These are phyloP conservation scores for Lacerta agilis DNA, from an alignment of 2,797 vertebrate species.

Conservation along the genomic window DNA sequence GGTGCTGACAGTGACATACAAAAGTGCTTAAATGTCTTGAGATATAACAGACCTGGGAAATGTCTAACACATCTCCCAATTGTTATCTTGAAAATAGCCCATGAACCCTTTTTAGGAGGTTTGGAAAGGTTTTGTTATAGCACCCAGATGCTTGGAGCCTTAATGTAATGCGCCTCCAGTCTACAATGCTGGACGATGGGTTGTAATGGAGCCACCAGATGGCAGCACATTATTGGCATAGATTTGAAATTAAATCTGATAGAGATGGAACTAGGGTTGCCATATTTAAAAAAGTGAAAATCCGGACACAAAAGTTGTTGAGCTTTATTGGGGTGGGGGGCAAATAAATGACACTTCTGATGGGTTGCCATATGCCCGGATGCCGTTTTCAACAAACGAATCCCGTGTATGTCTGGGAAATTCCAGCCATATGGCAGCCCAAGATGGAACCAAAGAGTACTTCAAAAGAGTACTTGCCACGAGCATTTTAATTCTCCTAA, in stretches of 20 bases:
- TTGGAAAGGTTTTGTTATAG: background rate
- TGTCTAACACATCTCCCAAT: background rate
- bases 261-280: too few relatives aligned
- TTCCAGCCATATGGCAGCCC: too few relatives aligned
- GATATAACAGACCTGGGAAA: background rate
- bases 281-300: too few relatives aligned
- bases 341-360: too few relatives aligned
- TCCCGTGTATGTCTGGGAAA: too few relatives aligned
- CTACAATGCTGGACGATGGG: background rate
- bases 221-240: slow-evolving; percentile 11
- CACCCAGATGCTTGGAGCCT: background rate
- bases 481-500: background rate
- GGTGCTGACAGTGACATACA: background rate
- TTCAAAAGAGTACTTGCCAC: background rate
- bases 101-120: background rate
- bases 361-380: too few relatives aligned
- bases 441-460: background rate
- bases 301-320: too few relatives aligned
- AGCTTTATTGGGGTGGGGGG: too few relatives aligned
- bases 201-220: background rate
- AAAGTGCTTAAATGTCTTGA: background rate
- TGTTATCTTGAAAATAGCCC: background rate
- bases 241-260: background rate
- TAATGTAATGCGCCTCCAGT: background rate
- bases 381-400: too few relatives aligned